Evolutionary conservation across 2,888 invertebrate genomes (phyloP), one percentile per base, ranked within the genome.

Genomic region (Erebia ligea): DNA sequence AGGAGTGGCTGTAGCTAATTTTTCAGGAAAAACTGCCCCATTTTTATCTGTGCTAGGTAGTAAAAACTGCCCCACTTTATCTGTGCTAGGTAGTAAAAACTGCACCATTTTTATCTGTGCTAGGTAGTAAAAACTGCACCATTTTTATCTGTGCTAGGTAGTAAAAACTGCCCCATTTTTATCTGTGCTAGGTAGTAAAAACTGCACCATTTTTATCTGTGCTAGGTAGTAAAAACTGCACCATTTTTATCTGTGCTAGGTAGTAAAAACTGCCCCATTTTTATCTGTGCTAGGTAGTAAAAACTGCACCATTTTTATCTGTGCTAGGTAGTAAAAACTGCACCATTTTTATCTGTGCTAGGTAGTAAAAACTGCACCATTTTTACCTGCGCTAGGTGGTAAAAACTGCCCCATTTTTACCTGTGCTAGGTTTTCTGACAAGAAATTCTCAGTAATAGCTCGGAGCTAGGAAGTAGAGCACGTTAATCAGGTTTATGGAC

Each of bases 1-100:
- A 57, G 67, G 70, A 68, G 57, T 70, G 42, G 72, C 68, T 13
- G 65, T 69, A 48, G 15, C 48, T 15, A 13, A 15, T 21, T 45
- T 62, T 48, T 48, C 10, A n/a, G 1, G 11, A 56, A 9, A 11
- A 10, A 19, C 21, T 17, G n/a, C 34, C 34, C 6, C 5, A 34
- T 34, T 34, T 34, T 34, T 34, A 34, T 0, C 34, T 34, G 5
- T 5, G 34, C 34, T 34, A 34, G 34, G 34, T 34, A n/a, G 1
- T 1, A 56, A 9, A 11, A 10, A 19, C 21, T 17, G n/a, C 34
- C 34, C 6, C 5, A 34, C 6, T 34, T 34, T 34, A 34, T 0
- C 34, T 34, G 5, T 5, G 34, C 34, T 34, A 34, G 34, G 34
- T 34, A n/a, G 1, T 1, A 56, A 9, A 11, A 10, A 19, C 21